phyloP scores from a whole-genome alignment of 2,888 invertebrate species.

The Tetragonisca angustula region DNA sequence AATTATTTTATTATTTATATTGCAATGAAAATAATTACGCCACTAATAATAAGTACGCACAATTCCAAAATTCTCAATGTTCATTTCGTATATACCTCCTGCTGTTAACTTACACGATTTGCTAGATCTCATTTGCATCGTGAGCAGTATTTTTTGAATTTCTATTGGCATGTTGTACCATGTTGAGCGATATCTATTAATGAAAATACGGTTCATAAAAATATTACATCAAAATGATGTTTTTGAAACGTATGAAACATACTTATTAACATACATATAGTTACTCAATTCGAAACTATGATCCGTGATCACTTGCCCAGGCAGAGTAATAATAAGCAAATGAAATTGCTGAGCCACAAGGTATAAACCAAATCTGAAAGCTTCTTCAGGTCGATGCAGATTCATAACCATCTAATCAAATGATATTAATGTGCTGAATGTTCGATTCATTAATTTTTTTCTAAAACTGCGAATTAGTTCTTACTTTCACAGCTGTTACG shows the following conservation, averaged over 20 bases:
- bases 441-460: background rate
- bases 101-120: slow-evolving; percentile 34
- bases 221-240: too few relatives aligned
- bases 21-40: background rate
- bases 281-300: background rate
- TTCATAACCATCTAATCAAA: slow-evolving; percentile 21
- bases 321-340: slow-evolving; percentile 19
- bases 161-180: slow-evolving; percentile 42
- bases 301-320: slow-evolving; percentile 38
- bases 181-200: slow-evolving; percentile 17
- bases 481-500: slow-evolving; percentile 28
- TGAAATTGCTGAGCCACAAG: slow-evolving; percentile 26
- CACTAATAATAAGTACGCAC: slow-evolving; percentile 16
- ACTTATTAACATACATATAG: slow-evolving; percentile 16
- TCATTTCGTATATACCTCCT: slow-evolving; percentile 39
- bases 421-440: too few relatives aligned
- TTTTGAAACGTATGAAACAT: background rate
- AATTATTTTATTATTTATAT: background rate
- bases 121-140: slow-evolving; percentile 14
- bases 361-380: slow-evolving; percentile 4
- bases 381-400: slow-evolving; percentile 2
- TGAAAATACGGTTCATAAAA: background rate
- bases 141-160: slow-evolving; percentile 35
- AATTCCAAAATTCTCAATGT: slow-evolving; percentile 36
- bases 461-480: background rate